Percentiles rank a stretch among this genome's conserved stretches.
Conservation (phyloP, 2,888 invertebrate species). For the Chaetoderma sp. region DNA sequence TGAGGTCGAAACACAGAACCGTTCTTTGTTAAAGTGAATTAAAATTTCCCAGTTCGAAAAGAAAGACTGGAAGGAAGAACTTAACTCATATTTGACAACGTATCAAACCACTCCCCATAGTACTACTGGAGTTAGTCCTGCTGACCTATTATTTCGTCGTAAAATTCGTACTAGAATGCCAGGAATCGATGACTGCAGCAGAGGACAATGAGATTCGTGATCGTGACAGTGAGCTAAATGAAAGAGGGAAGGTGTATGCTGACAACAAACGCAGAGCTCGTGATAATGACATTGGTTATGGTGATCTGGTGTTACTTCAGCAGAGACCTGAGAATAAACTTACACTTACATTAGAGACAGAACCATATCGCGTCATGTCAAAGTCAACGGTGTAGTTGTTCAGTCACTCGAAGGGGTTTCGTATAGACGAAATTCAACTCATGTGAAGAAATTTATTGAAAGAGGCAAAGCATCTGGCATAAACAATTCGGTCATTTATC, state of each 20-base stretch:
- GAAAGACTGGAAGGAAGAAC: slow-evolving; percentile 20
- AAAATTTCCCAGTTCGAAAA: slow-evolving; percentile 31
- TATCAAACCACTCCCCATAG: slow-evolving; percentile 35
- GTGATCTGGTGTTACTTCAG: slow-evolving; percentile 23
- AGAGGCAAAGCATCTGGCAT: too few relatives aligned
- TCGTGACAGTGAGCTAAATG: slow-evolving; percentile 16
- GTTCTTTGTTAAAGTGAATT: slow-evolving; percentile 34
- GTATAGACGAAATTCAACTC: not conserved
- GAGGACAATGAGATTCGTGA: slow-evolving; percentile 15
- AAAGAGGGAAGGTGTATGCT: slow-evolving; percentile 11
- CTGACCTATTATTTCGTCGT: slow-evolving; percentile 30
- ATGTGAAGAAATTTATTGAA: not conserved
- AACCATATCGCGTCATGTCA: slow-evolving; percentile 2
- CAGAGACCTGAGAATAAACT: slow-evolving; percentile 22
- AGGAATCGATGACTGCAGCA: slow-evolving; percentile 1
- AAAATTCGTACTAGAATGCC: slow-evolving; percentile 33
- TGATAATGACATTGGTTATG: slow-evolving; percentile 13
- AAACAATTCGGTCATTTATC: too few relatives aligned
- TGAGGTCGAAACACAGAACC: slow-evolving; percentile 38
- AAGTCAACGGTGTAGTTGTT: not conserved
- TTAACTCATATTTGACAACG: slow-evolving; percentile 14
- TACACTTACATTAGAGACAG: slow-evolving; percentile 12
- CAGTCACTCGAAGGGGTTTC: not conserved
- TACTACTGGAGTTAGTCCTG: slow-evolving; percentile 31
- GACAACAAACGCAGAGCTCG: slow-evolving; percentile 2